Conservation (phyloP, 1,140 invertebrate genomes). For the Rhagoletis zephyria region DNA sequence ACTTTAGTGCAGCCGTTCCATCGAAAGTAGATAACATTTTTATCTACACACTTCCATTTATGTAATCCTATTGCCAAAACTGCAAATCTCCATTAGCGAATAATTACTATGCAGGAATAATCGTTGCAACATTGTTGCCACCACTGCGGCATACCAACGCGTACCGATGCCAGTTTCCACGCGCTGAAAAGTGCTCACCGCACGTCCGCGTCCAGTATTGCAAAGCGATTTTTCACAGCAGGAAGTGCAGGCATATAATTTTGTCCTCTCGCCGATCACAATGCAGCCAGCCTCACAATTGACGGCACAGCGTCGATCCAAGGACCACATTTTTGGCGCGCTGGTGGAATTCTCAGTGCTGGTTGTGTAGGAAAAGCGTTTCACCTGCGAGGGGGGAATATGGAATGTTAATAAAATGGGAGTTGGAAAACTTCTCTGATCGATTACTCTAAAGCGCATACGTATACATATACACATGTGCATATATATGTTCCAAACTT, state of each 20-base stretch:
- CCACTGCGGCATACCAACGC: not conserved
- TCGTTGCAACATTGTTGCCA: not conserved
- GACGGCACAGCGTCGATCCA: constrained; percentile 86
- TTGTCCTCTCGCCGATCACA: constrained; percentile 87
- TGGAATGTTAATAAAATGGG: not conserved
- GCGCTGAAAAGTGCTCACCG: constrained; percentile 64
- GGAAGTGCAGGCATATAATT: constrained; percentile 86
- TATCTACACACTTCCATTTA: not conserved
- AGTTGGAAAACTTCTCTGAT: not conserved
- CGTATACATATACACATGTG: too few relatives aligned
- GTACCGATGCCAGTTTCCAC: constrained; percentile 69
- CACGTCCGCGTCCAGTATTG: constrained; percentile 77
- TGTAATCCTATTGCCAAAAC: not conserved
- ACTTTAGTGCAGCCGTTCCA: not conserved
- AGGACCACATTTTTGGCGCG: constrained; percentile 83
- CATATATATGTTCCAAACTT: constrained; percentile 60
- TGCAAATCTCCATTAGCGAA: not conserved
- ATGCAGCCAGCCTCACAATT: constrained; percentile 89
- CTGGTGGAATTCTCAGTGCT: constrained; percentile 86
- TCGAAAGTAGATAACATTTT: not conserved
- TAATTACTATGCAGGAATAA: not conserved
- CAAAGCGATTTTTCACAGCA: constrained; percentile 86
- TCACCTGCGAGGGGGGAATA: constrained; percentile 77
- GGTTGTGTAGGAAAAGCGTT: constrained; percentile 86
- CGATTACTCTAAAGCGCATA: too few relatives aligned